Base-by-base conservation (phyloP, 2,888 invertebrate genomes). In the Calameuta filiformis region DNA sequence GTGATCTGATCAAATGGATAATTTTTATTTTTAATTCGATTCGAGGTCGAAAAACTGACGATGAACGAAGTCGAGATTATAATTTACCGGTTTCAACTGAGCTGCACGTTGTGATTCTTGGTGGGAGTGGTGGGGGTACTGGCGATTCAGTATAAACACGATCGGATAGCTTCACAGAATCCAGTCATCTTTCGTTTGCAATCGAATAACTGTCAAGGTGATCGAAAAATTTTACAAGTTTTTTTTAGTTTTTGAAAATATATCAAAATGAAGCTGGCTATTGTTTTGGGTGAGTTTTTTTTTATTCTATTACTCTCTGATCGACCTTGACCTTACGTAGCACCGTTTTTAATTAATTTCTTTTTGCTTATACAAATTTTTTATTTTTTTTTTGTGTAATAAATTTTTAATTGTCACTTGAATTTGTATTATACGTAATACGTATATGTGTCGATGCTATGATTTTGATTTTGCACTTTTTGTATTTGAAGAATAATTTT, bases 91-190 rank as follows among this genome's bases (percentile, higher is more conserved):
- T 56, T 56, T 56, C 23, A 56, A 56, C 56, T 56, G 56, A 56
- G 56, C 23, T 56, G 56, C 23, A 56, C 15, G 9, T 56, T 56
- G 56, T 56, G 56, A 23, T 56, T 56, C 23, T 56, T 56, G 23
- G 23, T 1, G 56, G 23, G 23, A 23, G 9, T 1, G 76, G 81
- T 82, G 84, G 81, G 83, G 75, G 76, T 68, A 76, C 73, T 73
- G 79, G 75, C 77, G 80, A 82, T 82, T 81, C 78, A 77, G 75
- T 83, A 83, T 84, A 84, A 84, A 81, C 81, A 76, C 76, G 80
- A 79, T 78, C 81, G 75, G 78, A 76, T 77, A 33, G 79, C 81
- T 79, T 80, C 75, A 56, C 79, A 69, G 79, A 81, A 81, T 80
- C 82, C 82, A 84, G 84, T 84, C 83, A 79, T 77, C 78, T 81